Conservation (phyloP, 2,888 invertebrate species). For the Plebejus argus region DNA sequence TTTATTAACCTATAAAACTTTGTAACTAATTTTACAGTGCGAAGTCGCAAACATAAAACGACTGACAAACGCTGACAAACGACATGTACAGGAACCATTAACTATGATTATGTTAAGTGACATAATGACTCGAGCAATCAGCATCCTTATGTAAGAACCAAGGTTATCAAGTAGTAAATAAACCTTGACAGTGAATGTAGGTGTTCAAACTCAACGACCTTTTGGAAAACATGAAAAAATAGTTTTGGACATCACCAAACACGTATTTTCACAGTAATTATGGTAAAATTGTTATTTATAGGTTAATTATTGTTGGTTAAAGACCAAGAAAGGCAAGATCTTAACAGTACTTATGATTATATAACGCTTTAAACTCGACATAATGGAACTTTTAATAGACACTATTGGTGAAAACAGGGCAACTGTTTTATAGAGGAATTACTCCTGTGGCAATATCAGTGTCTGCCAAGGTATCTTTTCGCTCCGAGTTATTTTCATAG, state of each 20-base stretch:
- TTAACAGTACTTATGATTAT: not conserved
- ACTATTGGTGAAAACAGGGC: no score
- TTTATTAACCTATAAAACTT: not conserved
- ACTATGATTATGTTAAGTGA: not conserved
- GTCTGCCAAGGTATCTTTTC: no score
- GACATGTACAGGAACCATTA: not conserved
- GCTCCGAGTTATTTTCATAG: not conserved
- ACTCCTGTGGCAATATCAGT: no score
- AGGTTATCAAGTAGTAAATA: slow-evolving; percentile 42
- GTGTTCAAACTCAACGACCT: slow-evolving; percentile 30
- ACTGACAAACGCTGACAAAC: not conserved
- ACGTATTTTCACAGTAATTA: not conserved
- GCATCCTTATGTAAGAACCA: slow-evolving; percentile 36
- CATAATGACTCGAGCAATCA: slow-evolving; percentile 31
- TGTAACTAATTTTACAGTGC: no score
- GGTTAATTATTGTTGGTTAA: not conserved
- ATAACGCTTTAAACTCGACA: not conserved
- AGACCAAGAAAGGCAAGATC: not conserved
- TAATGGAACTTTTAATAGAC: no score
- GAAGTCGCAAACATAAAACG: not conserved
- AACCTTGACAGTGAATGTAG: slow-evolving; percentile 44
- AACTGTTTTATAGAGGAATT: no score
- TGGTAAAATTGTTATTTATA: not conserved
- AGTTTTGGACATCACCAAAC: slow-evolving; percentile 2
- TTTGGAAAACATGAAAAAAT: not conserved